A percentile compares a stretch with the other conserved stretches of the same genome.
phyloP scores from a whole-genome alignment of 2,888 invertebrate species.

The Sminthurides aquaticus region DNA sequence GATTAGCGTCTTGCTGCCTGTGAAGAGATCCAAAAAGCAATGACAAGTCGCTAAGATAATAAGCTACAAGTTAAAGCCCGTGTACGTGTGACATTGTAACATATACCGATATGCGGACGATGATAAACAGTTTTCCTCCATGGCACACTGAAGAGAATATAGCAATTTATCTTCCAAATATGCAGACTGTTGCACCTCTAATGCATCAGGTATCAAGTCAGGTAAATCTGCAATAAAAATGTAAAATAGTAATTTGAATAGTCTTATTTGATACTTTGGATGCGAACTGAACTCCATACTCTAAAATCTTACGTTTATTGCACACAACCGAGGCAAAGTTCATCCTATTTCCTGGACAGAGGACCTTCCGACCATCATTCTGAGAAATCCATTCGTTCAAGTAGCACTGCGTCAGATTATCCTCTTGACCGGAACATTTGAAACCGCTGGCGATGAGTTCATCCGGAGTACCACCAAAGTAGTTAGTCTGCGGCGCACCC shows the following conservation, averaged over 20 bases:
- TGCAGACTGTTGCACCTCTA: constrained; percentile 66
- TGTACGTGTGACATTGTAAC: too few relatives aligned
- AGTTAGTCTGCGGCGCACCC: constrained; percentile 66
- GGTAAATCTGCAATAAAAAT: constrained; percentile 57
- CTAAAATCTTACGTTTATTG: constrained; percentile 33
- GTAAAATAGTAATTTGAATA: too few relatives aligned
- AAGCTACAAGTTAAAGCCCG: too few relatives aligned
- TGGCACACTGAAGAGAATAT: constrained; percentile 80
- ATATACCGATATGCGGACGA: constrained; percentile 63
- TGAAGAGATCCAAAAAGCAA: too few relatives aligned
- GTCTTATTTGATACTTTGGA: too few relatives aligned
- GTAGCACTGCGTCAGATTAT: constrained; percentile 60
- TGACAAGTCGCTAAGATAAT: too few relatives aligned
- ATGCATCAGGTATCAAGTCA: constrained; percentile 72
- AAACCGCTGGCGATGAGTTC: constrained; percentile 60
- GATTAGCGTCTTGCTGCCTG: constrained; percentile 61
- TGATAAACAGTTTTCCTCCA: constrained; percentile 90
- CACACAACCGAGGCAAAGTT: constrained; percentile 76
- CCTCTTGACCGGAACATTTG: constrained; percentile 73
- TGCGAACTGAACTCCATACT: too few relatives aligned
- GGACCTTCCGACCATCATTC: constrained; percentile 45
- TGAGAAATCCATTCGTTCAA: constrained; percentile 53
- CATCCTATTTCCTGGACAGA: constrained; percentile 48
- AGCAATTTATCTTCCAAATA: constrained; percentile 79
- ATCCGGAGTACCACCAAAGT: constrained; percentile 56